These are phyloP conservation scores for Sigmodon hispidus DNA, from an alignment of 2,113 vertebrate genomes.

Conservation along the genomic window DNA sequence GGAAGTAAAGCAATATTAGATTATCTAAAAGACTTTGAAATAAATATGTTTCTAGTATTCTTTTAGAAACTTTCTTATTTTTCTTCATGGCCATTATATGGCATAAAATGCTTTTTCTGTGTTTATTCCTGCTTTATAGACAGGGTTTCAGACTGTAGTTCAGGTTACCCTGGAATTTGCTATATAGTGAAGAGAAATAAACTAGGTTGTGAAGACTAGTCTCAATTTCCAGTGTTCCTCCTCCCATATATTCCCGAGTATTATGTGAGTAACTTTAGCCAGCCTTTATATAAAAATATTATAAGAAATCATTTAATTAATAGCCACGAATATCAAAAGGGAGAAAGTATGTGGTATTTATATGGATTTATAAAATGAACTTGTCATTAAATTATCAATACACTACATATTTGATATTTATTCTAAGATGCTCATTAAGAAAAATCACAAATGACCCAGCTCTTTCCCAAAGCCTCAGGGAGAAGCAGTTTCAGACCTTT, in stretches of 20 bases:
- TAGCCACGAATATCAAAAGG: not conserved
- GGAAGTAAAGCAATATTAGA: slow-evolving; percentile 9
- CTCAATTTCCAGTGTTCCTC: not conserved
- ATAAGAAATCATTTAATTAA: not conserved
- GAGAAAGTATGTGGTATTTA: not conserved
- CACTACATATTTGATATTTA: not conserved
- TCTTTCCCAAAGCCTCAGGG: not conserved
- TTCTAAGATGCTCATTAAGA: not conserved
- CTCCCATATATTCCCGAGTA: not conserved
- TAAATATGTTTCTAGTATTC: slow-evolving; percentile 41
- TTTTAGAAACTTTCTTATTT: slow-evolving; percentile 4
- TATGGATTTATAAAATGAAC: not conserved
- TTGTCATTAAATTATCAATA: not conserved
- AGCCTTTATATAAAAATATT: not conserved
- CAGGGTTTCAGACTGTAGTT: not conserved
- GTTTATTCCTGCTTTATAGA: not conserved
- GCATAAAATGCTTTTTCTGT: not conserved
- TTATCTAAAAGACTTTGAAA: slow-evolving; percentile 44
- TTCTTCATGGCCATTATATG: not conserved
- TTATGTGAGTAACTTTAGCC: not conserved
- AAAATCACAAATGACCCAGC: not conserved
- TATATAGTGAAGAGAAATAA: not conserved
- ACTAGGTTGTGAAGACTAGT: not conserved
- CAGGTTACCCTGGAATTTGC: not conserved
- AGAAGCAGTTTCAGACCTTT: not conserved